Evolutionary conservation across 1,140 invertebrate genomes (phyloP).

Genomic region (Trichonephila inaurata): DNA sequence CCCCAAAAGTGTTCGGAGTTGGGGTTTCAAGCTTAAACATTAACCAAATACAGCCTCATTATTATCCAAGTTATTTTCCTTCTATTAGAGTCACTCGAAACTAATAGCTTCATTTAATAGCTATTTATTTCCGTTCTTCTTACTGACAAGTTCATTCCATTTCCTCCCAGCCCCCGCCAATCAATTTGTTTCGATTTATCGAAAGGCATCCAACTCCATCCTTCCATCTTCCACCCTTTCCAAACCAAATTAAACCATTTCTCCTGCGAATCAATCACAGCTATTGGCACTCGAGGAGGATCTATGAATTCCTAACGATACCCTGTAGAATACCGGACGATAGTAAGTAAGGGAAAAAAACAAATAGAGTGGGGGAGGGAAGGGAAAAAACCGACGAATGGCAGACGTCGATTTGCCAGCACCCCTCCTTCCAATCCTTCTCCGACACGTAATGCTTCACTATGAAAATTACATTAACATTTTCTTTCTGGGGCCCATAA

Average conservation of each 20-base stretch:
- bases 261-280: conserved; percentile 56
- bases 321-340: conserved; percentile 54
- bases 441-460: conserved; percentile 72
- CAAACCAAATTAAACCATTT: conserved; percentile 44
- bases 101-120: too few species aligned
- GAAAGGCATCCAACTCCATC: conserved; percentile 1
- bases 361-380: neutral
- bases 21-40: too few species aligned
- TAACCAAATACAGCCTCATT: too few species aligned
- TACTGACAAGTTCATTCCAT: neutral
- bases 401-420: conserved; percentile 48
- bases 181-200: conserved; percentile 22
- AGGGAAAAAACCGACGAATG: conserved; percentile 44
- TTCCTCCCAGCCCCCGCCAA: neutral
- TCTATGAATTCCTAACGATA: conserved; percentile 70
- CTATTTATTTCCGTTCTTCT: neutral
- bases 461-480: conserved; percentile 77
- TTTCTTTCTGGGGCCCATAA: conserved; percentile 71
- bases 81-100: too few species aligned
- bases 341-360: conserved; percentile 24
- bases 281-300: conserved; percentile 51
- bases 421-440: conserved; percentile 55
- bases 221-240: neutral
- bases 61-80: too few species aligned
- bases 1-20: too few species aligned